Conservation (phyloP, 2,113 vertebrate species). For the Leptocoma aspasia region DNA sequence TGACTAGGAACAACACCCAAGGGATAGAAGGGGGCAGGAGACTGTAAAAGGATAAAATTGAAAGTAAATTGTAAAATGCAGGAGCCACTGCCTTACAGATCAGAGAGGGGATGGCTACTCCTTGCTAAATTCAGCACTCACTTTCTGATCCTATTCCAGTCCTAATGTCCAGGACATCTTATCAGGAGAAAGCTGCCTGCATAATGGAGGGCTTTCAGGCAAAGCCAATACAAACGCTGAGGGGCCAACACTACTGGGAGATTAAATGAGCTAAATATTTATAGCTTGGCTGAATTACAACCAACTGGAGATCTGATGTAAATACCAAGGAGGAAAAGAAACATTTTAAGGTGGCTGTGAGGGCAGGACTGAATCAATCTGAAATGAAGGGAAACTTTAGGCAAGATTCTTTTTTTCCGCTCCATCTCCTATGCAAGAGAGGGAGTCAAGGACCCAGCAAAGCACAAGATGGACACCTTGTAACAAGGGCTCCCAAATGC, state of each 20-base stretch:
- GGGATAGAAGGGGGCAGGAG: neutral
- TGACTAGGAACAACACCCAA: neutral
- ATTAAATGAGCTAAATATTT: constrained; percentile 59
- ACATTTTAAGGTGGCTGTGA: constrained; percentile 11
- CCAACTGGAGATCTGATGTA: constrained; percentile 10
- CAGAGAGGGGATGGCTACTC: neutral
- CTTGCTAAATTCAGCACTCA: neutral
- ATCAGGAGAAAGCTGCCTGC: constrained; percentile 30
- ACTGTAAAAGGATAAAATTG: neutral
- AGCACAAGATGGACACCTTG: neutral
- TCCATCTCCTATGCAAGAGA: neutral
- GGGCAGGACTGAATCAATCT: neutral
- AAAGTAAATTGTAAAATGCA: neutral
- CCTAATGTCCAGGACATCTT: neutral
- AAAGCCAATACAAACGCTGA: constrained; percentile 39
- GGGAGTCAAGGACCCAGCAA: neutral
- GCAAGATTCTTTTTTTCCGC: neutral
- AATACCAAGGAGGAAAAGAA: constrained; percentile 3
- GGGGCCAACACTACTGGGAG: constrained; percentile 15
- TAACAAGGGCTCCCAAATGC: neutral
- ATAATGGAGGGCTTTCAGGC: constrained; percentile 48
- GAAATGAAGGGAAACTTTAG: neutral
- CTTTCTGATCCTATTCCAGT: neutral
- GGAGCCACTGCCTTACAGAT: neutral
- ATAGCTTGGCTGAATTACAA: constrained; percentile 48